Evolutionary conservation across 2,113 vertebrate species (phyloP).

Genomic region (Apodemus speciosus): DNA sequence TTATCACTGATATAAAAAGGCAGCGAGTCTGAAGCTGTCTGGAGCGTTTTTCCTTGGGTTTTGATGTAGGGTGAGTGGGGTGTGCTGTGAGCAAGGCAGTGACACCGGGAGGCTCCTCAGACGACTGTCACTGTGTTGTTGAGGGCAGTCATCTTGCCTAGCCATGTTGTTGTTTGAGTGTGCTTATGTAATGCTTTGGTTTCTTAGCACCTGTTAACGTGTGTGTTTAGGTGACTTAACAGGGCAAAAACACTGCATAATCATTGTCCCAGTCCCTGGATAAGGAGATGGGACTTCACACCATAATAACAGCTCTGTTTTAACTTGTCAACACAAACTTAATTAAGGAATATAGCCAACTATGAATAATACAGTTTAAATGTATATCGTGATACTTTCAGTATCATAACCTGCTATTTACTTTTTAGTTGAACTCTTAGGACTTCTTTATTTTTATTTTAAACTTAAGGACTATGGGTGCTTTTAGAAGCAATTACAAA

Average conservation of each 20-base stretch:
- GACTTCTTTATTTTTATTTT: not conserved
- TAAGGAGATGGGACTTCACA: conserved; percentile 33
- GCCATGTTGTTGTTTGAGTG: conserved; percentile 42
- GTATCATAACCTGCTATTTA: conserved; percentile 8
- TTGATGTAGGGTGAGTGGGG: conserved; percentile 40
- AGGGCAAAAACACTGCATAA: conserved; percentile 52
- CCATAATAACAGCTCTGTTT: conserved; percentile 38
- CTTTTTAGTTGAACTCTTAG: conserved; percentile 31
- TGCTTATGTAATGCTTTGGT: conserved; percentile 62
- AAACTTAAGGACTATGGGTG: conserved; percentile 2
- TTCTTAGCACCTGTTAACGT: conserved; percentile 57
- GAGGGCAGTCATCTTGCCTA: not conserved
- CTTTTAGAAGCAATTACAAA: conserved; percentile 22
- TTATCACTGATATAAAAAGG: not conserved
- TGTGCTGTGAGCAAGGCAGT: conserved; percentile 45
- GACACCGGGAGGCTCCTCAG: conserved; percentile 14
- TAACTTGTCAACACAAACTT: conserved; percentile 30
- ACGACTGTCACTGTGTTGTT: not conserved
- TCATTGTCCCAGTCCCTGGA: conserved; percentile 1
- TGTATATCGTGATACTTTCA: not conserved
- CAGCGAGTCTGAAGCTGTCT: not conserved
- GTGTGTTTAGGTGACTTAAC: conserved; percentile 63
- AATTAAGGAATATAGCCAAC: conserved; percentile 34
- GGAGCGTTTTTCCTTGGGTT: not conserved
- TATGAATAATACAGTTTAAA: conserved; percentile 17